Base-by-base conservation (phyloP, 1,140 invertebrate species). In the Formica selysi region DNA sequence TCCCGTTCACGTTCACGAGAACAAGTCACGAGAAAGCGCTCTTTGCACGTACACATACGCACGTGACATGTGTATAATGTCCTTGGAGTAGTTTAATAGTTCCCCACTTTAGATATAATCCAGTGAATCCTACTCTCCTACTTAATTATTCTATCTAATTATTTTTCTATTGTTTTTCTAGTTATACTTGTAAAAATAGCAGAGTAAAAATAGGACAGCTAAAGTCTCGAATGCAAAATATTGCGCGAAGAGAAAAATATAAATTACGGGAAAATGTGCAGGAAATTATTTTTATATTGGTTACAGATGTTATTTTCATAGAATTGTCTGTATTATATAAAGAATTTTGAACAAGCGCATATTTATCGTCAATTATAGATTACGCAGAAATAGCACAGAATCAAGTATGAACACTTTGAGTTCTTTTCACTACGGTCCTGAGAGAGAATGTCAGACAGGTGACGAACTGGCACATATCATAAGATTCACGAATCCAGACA, bases 1-100 rank as follows among this genome's bases (percentile, higher is more conserved):
- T 90, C 76, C 59, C n/a, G 57, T 88, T 89, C 54, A 16, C 76
- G 59, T 86, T 89, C 57, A 29, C 26, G 65, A 85, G 62, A 78
- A 7, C 64, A 54, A 74, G 32, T 44, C 29, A 32, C 74, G 51
- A 78, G 87, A 89, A 87, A 89, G 64, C 26, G 76, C n/a, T 61
- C 48, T 44, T 80, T 62, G 16, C 76, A 51, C 29, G 32, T 29
- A 44, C 26, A 44, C 48, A 48, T 44, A 61, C 36, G n/a, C n/a
- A 65, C 38, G 11, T 61, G 11, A 29, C 29, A 26, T 36, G 22
- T 22, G 5, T 48, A 44, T 62, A 3, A 62, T 44, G 10, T 11
- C 32, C 44, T 78, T 65, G 16, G 0, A 11, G 8, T 32, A 44
- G 16, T 29, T 57, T 41, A n/a, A 67, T 71, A 6, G 4, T 62